Percentiles rank a stretch among this genome's conserved stretches.
Evolutionary conservation across 2,113 vertebrate genomes (phyloP).

Genomic region (Abramis brama): DNA sequence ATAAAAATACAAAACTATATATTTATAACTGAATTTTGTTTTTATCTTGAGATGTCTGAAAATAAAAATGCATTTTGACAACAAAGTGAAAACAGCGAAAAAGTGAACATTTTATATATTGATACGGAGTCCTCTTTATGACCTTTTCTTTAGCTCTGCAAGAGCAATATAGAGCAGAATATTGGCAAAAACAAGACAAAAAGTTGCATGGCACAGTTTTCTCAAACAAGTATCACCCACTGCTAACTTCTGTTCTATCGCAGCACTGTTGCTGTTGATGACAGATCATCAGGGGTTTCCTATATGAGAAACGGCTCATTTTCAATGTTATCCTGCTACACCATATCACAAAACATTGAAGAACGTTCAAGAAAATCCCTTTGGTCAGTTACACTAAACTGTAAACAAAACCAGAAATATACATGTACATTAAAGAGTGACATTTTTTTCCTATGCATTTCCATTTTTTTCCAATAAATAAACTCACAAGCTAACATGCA

Average conservation of each 20-base stretch:
- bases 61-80: constrained; percentile 88
- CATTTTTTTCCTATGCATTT: constrained; percentile 68
- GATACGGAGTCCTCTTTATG: constrained; percentile 40
- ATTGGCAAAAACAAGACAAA: constrained; percentile 70
- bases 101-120: constrained; percentile 73
- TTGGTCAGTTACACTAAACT: constrained; percentile 94
- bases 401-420: constrained; percentile 96
- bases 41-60: constrained; percentile 97
- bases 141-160: constrained; percentile 61
- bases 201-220: constrained; percentile 74
- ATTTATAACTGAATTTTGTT: constrained; percentile 99
- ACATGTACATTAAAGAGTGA: constrained; percentile 87
- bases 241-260: constrained; percentile 62
- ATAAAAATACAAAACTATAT: constrained; percentile 99
- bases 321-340: constrained; percentile 65
- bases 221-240: constrained; percentile 72
- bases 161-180: constrained; percentile 71
- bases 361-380: constrained; percentile 82
- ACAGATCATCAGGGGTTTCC: constrained; percentile 60
- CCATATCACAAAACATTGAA: constrained; percentile 61
- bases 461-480: constrained; percentile 88
- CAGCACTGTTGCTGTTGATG: constrained; percentile 56
- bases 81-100: constrained; percentile 73
- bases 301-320: constrained; percentile 57
- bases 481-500: constrained; percentile 93